phyloP scores from a whole-genome alignment of 1,140 invertebrate genomes.

The Pachypsylla venusta region DNA sequence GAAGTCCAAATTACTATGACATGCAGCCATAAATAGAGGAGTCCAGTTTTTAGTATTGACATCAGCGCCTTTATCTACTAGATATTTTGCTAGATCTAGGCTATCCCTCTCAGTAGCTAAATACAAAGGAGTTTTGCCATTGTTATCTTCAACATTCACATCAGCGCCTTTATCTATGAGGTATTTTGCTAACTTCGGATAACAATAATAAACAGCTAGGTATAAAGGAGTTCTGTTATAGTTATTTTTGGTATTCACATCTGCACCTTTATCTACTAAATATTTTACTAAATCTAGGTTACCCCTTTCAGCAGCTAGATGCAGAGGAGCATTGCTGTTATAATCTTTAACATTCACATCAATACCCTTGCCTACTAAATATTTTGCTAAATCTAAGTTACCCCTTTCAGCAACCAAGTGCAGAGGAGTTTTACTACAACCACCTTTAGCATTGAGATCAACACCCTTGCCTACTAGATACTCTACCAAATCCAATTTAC shows the following conservation, averaged over 20 bases:
- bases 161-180: too few relatives aligned
- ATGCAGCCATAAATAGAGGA: conserved; percentile 30
- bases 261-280: neutral
- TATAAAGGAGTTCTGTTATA: conserved; percentile 15
- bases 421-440: conserved; percentile 13
- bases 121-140: too few relatives aligned
- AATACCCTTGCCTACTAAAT: conserved; percentile 17
- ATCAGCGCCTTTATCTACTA: conserved; percentile 49
- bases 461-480: conserved; percentile 4
- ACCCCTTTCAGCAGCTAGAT: conserved; percentile 10
- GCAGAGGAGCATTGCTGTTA: neutral
- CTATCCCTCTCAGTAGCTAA: too few relatives aligned
- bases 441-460: conserved; percentile 17
- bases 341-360: conserved; percentile 16
- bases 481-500: too few relatives aligned
- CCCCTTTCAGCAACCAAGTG: conserved; percentile 11
- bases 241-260: conserved; percentile 33
- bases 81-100: conserved; percentile 43
- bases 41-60: conserved; percentile 51
- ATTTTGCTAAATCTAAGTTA: conserved; percentile 13
- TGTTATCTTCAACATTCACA: too few relatives aligned
- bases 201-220: neutral
- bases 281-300: neutral
- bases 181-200: too few relatives aligned
- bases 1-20: neutral